Percentiles rank a stretch among this genome's conserved stretches.
These are phyloP conservation scores for Mercenaria mercenaria DNA, from an alignment of 1,140 invertebrate species.

Conservation along the genomic window DNA sequence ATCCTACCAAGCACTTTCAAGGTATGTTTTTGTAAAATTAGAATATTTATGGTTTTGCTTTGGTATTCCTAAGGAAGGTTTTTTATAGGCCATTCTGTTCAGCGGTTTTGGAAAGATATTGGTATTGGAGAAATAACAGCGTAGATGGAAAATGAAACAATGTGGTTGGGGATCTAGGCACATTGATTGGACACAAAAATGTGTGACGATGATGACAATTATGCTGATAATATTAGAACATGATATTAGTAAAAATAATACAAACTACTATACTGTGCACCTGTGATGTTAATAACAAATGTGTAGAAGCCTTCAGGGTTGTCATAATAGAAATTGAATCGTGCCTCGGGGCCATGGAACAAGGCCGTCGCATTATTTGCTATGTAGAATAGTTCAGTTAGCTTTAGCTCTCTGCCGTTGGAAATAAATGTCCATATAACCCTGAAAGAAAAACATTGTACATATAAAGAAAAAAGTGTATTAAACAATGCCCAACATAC, in stretches of 20 bases:
- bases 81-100: neutral
- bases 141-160: too few relatives aligned
- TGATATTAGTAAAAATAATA: neutral
- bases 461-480: neutral
- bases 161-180: too few relatives aligned
- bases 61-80: neutral
- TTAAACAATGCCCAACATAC: too few relatives aligned
- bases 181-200: neutral
- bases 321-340: neutral
- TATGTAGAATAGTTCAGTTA: constrained; percentile 37
- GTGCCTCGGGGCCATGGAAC: neutral
- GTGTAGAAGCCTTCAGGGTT: neutral
- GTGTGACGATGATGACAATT: neutral
- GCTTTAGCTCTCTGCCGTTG: neutral
- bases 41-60: neutral
- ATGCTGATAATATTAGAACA: neutral
- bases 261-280: too few relatives aligned
- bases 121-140: too few relatives aligned
- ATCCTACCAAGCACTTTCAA: neutral
- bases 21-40: neutral
- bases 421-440: constrained; percentile 7
- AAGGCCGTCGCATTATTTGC: neutral
- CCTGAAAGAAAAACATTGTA: constrained; percentile 30
- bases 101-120: too few relatives aligned
- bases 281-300: constrained; percentile 8